Evolutionary conservation across 2,113 vertebrate species (phyloP).

Genomic region (Odobenus rosmarus): DNA sequence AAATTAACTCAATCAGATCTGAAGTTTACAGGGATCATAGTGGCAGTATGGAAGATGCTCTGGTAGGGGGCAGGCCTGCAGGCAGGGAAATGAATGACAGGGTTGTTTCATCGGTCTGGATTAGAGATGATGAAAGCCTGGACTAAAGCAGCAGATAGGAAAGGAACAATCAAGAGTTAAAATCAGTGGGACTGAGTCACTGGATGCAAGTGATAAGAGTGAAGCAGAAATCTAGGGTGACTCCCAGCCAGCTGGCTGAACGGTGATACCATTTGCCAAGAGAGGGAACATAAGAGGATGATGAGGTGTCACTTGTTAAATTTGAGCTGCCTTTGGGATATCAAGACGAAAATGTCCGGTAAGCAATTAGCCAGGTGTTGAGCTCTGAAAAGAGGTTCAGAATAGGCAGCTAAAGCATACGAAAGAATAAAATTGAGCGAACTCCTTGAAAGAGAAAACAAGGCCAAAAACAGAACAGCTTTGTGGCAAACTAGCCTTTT

Average conservation of each 20-base stretch:
- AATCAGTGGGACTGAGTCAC: background rate
- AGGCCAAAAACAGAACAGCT: background rate
- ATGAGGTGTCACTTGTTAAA: background rate
- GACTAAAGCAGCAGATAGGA: background rate
- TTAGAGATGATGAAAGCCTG: background rate
- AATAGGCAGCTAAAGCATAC: background rate
- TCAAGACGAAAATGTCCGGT: background rate
- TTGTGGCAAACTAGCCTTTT: background rate
- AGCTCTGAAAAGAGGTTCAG: background rate
- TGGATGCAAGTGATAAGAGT: background rate
- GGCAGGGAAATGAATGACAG: background rate
- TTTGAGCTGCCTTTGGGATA: background rate
- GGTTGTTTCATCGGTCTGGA: background rate
- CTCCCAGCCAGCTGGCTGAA: background rate
- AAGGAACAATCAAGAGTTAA: background rate
- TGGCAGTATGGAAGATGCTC: background rate
- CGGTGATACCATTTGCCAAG: background rate
- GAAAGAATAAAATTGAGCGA: background rate
- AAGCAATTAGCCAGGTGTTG: background rate
- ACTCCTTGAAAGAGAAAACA: background rate
- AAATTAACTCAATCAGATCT: background rate
- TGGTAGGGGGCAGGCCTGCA: background rate
- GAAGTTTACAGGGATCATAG: background rate
- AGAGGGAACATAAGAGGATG: background rate
- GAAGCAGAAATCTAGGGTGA: background rate